Conservation (phyloP, 2,888 invertebrate species). For the Mythimna ferrago region DNA sequence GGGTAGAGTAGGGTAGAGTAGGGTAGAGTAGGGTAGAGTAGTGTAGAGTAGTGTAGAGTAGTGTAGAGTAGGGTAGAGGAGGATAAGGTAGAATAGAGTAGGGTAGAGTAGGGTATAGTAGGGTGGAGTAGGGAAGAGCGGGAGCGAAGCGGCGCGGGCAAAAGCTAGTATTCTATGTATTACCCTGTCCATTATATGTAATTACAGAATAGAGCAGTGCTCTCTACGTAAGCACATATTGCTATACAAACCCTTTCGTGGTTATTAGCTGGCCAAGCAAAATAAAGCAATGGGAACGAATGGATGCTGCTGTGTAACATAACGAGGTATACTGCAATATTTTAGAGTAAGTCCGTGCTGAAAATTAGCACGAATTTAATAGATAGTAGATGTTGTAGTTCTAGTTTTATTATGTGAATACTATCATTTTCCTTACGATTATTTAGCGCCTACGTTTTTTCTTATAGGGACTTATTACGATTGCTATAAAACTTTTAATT, state of each 20-base stretch:
- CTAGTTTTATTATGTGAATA: background rate
- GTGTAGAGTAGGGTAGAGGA: no score
- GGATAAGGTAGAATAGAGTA: no score
- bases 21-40: no score
- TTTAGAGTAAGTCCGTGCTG: background rate
- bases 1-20: no score
- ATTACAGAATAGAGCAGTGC: slow-evolving; percentile 8
- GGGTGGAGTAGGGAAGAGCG: no score
- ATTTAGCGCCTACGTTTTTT: background rate
- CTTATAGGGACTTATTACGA: no score
- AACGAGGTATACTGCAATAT: slow-evolving; percentile 22
- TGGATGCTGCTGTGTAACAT: slow-evolving; percentile 17
- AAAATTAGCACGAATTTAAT: background rate
- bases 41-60: no score
- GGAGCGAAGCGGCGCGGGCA: no score
- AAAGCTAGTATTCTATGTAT: background rate
- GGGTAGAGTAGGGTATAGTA: no score
- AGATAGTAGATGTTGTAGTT: background rate
- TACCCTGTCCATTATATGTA: background rate
- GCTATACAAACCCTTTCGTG: slow-evolving; percentile 43
- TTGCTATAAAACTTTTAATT: background rate
- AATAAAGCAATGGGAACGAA: slow-evolving; percentile 56
- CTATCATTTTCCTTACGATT: background rate
- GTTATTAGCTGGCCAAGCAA: slow-evolving; percentile 62
- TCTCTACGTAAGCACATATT: background rate